Evolutionary conservation across 2,888 invertebrate genomes (phyloP).

Genomic region (Conomelus anceps): DNA sequence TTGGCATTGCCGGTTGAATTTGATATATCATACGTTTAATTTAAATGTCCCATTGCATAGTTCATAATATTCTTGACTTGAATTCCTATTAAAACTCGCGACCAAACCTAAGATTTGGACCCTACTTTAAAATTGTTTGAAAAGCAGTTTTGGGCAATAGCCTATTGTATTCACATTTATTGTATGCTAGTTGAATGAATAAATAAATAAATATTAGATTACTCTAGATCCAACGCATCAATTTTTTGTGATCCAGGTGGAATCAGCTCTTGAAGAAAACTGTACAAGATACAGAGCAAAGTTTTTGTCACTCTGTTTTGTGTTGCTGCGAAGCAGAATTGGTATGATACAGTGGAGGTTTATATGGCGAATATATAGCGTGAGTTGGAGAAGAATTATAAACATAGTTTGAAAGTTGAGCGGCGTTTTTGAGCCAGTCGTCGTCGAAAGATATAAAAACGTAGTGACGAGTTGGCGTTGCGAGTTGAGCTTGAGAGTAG

Average conservation of each 20-base stretch:
- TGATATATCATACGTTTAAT: too few species aligned
- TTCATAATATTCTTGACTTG: too few species aligned
- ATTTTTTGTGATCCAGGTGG: background rate
- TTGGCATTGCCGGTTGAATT: too few species aligned
- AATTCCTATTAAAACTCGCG: too few species aligned
- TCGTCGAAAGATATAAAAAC: background rate
- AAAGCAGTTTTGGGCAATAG: too few species aligned
- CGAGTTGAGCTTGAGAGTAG: too few species aligned
- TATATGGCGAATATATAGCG: background rate
- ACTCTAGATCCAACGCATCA: background rate
- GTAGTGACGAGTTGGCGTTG: background rate
- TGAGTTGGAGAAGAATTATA: background rate
- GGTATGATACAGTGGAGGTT: background rate
- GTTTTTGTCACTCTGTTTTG: background rate
- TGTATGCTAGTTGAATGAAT: too few species aligned
- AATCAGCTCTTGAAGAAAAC: background rate
- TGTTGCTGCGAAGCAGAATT: background rate
- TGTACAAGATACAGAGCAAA: background rate
- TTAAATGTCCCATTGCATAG: too few species aligned
- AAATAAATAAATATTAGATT: too few species aligned
- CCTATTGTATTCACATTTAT: too few species aligned
- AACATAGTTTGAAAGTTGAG: background rate
- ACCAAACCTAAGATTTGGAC: too few species aligned
- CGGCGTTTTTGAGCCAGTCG: background rate
- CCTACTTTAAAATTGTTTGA: too few species aligned